Percentiles rank a stretch among this genome's conserved stretches.
Evolutionary conservation across 2,113 vertebrate genomes (phyloP).

Genomic region (Capra hircus): DNA sequence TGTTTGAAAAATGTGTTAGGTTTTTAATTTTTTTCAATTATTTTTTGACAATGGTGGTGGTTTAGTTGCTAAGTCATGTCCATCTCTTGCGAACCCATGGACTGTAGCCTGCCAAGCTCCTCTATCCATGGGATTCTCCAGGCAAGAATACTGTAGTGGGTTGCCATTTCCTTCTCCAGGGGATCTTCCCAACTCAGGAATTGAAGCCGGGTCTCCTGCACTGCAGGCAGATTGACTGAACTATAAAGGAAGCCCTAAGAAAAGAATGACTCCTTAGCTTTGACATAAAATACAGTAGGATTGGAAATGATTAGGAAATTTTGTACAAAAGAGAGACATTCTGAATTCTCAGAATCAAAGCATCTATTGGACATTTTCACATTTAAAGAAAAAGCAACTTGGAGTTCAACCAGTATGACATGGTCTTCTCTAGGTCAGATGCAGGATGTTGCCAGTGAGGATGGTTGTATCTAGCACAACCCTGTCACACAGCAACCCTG

Average conservation of each 20-base stretch:
- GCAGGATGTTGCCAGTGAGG: neutral
- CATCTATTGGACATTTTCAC: neutral
- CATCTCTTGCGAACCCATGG: neutral
- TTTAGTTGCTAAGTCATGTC: neutral
- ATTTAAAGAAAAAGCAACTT: neutral
- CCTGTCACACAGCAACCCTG: neutral
- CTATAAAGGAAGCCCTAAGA: neutral
- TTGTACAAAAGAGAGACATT: neutral
- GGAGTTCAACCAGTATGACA: neutral
- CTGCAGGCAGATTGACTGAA: neutral
- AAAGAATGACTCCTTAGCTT: neutral
- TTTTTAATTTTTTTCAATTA: neutral
- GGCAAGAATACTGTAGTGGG: neutral
- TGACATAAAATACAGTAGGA: neutral
- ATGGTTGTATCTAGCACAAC: neutral
- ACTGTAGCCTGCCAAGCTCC: neutral
- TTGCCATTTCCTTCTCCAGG: neutral
- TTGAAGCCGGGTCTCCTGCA: neutral
- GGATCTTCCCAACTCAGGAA: neutral
- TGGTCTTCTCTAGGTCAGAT: neutral
- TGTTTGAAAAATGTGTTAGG: neutral
- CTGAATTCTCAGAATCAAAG: neutral
- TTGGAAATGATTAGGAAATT: neutral
- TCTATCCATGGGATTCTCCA: neutral
- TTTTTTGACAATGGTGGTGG: neutral